Conservation (phyloP, 2,113 vertebrate species). For the Lepus timidus region DNA sequence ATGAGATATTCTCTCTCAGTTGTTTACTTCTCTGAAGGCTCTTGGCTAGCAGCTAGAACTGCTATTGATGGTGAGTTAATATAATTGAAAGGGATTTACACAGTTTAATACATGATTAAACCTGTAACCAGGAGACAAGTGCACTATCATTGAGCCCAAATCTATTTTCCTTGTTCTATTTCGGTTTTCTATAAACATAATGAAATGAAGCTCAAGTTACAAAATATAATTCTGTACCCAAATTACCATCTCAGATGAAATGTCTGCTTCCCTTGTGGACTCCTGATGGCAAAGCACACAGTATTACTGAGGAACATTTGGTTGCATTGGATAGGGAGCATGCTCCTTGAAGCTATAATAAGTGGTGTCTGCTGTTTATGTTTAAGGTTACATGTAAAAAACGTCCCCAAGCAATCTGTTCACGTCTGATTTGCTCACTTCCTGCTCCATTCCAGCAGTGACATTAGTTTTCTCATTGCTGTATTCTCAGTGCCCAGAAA, state of each 20-base stretch:
- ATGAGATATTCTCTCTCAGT: neutral
- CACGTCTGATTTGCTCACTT: fast-evolving
- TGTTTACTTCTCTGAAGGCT: neutral
- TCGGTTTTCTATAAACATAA: neutral
- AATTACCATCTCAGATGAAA: neutral
- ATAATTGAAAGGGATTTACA: conserved; percentile 2
- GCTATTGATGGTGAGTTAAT: neutral
- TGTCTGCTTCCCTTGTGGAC: fast-evolving
- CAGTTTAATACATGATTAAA: conserved; percentile 37
- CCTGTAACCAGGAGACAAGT: neutral
- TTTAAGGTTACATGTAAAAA: neutral
- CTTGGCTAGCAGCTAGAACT: neutral
- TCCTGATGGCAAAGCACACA: no score
- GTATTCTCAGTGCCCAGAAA: neutral
- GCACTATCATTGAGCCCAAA: neutral
- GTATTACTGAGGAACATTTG: neutral
- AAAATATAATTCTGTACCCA: neutral
- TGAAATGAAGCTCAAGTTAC: neutral
- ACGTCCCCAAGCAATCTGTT: fast-evolving
- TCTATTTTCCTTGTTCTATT: neutral
- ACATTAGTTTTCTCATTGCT: fast-evolving
- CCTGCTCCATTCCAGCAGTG: fast-evolving
- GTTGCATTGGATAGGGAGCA: fast-evolving
- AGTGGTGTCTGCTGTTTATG: no score
- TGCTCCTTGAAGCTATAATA: neutral